Conservation (phyloP, 2,113 vertebrate species). For the rat (Rattus norvegicus) region GRCr8 NC_086020.1:211788001-211788500, state of each 20-base stretch:
- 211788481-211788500: not conserved
- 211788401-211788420: not conserved
- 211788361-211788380: not conserved
- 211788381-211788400: not conserved
- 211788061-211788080: not conserved
- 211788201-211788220: no score
- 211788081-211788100: conserved; percentile 9
- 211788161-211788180: not conserved
- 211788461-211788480: not conserved
- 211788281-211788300: not conserved
- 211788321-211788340: not conserved
- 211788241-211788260: not conserved
- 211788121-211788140: not conserved
- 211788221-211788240: rapidly evolving
- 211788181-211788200: not conserved
- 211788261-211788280: not conserved
- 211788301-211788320: not conserved
- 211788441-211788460: not conserved
- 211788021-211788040: not conserved
- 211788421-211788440: not conserved
- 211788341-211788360: not conserved
- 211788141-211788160: conserved; percentile 20
- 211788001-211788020: no score
- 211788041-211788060: not conserved
- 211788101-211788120: conserved; percentile 36